Evolutionary conservation across 2,113 vertebrate species (phyloP).

Genomic region (Pedetes capensis): DNA sequence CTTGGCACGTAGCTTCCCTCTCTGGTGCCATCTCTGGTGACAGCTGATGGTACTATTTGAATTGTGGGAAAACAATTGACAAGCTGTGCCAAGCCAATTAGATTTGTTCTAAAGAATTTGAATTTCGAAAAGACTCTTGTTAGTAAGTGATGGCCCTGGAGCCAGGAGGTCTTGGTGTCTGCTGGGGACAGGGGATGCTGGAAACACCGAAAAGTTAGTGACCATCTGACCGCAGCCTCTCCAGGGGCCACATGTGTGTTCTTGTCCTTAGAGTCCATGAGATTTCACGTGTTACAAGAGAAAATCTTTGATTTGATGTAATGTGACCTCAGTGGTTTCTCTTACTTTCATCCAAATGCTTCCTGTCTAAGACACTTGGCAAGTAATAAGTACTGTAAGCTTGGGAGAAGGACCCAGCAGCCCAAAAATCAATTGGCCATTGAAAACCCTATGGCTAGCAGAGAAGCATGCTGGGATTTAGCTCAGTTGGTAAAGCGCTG

Average conservation of each 20-base stretch:
- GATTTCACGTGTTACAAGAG: background rate
- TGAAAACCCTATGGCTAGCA: too few relatives aligned
- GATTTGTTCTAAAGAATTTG: constrained; percentile 17
- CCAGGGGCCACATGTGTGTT: background rate
- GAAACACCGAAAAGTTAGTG: background rate
- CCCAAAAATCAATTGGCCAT: too few relatives aligned
- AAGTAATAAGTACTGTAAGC: background rate
- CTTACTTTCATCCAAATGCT: background rate
- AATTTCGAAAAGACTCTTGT: background rate
- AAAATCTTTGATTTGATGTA: background rate
- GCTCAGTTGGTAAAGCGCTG: too few relatives aligned
- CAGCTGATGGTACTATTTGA: constrained; percentile 1
- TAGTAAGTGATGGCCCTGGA: background rate
- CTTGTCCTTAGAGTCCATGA: background rate
- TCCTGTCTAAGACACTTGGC: background rate
- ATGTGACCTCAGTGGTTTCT: background rate
- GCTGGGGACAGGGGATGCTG: background rate
- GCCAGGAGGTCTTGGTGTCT: background rate
- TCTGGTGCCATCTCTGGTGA: background rate
- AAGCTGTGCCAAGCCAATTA: background rate
- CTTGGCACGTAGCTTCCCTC: background rate
- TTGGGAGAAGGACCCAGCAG: too few relatives aligned
- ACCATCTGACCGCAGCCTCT: background rate
- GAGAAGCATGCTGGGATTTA: too few relatives aligned
- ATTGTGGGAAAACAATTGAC: background rate